Evolutionary conservation across 2,113 vertebrate species (phyloP).

Genomic region (Phoxinus phoxinus): DNA sequence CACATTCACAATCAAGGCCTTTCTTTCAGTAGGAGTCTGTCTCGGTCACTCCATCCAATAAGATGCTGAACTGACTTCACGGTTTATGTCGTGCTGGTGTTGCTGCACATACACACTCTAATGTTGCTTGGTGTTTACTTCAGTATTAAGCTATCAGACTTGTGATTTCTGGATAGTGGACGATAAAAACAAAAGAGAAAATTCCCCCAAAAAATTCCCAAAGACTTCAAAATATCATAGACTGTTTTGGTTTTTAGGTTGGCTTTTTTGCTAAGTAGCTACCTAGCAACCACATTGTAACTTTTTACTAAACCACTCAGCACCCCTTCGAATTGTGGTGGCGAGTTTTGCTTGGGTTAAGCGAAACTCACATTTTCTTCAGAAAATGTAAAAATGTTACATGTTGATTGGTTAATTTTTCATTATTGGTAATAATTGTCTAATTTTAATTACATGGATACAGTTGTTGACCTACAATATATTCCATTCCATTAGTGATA

Average conservation of each 20-base stretch:
- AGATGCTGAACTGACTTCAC: conserved; percentile 4
- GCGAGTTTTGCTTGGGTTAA: background rate
- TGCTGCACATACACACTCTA: background rate
- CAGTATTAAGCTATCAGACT: background rate
- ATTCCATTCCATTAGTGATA: background rate
- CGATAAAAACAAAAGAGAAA: background rate
- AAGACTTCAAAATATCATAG: too few species aligned
- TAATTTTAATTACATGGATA: background rate
- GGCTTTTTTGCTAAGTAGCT: too few species aligned
- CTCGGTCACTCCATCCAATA: conserved; percentile 26
- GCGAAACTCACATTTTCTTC: background rate
- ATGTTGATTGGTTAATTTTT: background rate
- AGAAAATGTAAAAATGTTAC: background rate
- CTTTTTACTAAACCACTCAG: too few species aligned
- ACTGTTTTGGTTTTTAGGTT: too few species aligned
- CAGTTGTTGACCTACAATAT: background rate
- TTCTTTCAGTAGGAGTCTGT: conserved; percentile 28
- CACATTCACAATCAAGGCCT: conserved; percentile 23
- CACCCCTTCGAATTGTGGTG: too few species aligned
- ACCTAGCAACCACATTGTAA: too few species aligned
- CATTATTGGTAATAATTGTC: background rate
- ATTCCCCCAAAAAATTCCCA: too few species aligned
- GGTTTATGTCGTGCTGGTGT: background rate
- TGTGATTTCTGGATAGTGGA: background rate
- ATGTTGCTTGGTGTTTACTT: background rate